Evolutionary conservation across 2,888 invertebrate species (phyloP).

Genomic region (Coelinius sp.): DNA sequence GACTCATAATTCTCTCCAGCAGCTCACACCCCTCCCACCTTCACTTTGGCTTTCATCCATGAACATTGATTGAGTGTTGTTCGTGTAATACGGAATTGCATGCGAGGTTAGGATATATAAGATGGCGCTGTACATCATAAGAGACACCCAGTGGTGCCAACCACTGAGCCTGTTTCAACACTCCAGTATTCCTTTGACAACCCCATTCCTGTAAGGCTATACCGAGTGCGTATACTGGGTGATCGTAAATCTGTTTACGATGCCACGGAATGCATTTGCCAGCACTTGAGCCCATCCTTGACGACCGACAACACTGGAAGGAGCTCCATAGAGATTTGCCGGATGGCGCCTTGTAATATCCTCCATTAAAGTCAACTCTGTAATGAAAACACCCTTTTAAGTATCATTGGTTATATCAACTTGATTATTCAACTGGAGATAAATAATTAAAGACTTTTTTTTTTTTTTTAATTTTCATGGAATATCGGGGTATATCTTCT

Average conservation of each 20-base stretch:
- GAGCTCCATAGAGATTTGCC: neutral
- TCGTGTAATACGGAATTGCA: neutral
- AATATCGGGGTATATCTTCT: no score
- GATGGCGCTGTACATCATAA: neutral
- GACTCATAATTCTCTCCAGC: conserved; percentile 19
- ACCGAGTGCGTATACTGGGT: neutral
- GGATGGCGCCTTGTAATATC: neutral
- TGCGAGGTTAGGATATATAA: neutral
- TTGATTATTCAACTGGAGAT: no score
- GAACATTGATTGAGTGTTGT: conserved; percentile 7
- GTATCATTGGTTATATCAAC: neutral
- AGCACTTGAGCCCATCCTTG: neutral
- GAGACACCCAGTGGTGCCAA: neutral
- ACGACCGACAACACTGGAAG: neutral
- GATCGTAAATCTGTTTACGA: conserved; percentile 26
- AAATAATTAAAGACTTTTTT: no score
- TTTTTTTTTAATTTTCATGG: no score
- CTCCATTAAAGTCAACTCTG: neutral
- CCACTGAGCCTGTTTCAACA: neutral
- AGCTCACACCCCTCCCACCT: neutral
- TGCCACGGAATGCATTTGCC: neutral
- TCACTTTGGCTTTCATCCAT: conserved; percentile 12
- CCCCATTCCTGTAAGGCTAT: neutral
- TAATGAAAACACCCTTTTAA: neutral
- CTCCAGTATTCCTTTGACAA: neutral